Conservation (phyloP, 37 sponge, comb jelly and placozoan genomes). For the Diacarnus erythraeanus region DNA sequence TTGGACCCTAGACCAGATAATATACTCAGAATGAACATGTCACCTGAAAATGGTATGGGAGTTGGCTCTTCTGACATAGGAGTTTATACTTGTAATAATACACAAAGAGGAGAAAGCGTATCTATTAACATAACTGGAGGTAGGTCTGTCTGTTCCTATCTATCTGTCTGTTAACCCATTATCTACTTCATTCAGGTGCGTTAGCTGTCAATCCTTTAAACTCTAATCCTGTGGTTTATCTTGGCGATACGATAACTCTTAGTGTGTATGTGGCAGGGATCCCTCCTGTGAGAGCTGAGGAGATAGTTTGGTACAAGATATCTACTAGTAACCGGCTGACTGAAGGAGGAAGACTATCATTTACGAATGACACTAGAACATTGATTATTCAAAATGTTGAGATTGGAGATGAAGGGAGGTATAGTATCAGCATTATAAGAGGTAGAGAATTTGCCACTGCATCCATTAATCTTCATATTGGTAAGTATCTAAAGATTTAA, state of each 20-base stretch:
- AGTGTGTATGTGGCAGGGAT: neutral
- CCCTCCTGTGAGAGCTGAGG: neutral
- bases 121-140: constrained; percentile 18
- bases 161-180: neutral
- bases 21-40: neutral
- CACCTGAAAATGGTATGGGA: neutral
- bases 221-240: neutral
- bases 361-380: neutral
- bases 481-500: no score
- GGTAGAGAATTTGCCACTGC: no score
- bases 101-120: neutral
- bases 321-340: neutral
- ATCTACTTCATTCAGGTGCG: neutral
- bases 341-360: neutral
- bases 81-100: constrained; percentile 13
- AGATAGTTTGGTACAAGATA: constrained; percentile 2
- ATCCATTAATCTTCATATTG: no score
- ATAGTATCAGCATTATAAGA: no score
- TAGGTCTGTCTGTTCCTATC: no score
- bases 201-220: neutral
- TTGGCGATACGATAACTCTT: neutral
- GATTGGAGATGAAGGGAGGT: constrained; percentile 11
- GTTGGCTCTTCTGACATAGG: neutral
- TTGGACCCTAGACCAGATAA: neutral
- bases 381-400: constrained; percentile 14